phyloP scores from a whole-genome alignment of 2,888 invertebrate genomes.

The Clanis bilineata region DNA sequence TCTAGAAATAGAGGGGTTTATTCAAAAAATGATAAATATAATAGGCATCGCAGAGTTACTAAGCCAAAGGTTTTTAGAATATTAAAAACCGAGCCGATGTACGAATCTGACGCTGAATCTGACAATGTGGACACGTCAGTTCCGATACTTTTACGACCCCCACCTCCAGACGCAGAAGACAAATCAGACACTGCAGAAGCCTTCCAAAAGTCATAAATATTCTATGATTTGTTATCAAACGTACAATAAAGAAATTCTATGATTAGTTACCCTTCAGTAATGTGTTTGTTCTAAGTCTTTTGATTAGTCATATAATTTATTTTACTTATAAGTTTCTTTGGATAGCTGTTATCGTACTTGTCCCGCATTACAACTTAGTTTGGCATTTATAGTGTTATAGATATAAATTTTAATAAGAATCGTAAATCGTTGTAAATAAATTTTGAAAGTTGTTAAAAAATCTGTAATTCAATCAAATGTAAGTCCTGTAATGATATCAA shows the following conservation, averaged over 20 bases:
- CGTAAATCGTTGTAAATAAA: background rate
- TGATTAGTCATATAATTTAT: background rate
- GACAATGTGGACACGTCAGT: constrained; percentile 47
- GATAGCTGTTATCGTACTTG: background rate
- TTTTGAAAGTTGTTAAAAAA: background rate
- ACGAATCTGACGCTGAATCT: constrained; percentile 53
- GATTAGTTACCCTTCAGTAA: background rate
- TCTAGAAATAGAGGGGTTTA: constrained; percentile 45
- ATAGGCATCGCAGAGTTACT: constrained; percentile 53
- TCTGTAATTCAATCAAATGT: background rate
- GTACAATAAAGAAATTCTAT: background rate
- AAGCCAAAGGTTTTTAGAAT: constrained; percentile 58
- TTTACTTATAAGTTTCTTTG: background rate
- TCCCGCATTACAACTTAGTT: background rate
- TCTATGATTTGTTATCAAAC: background rate
- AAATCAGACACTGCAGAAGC: constrained; percentile 14
- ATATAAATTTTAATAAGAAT: background rate
- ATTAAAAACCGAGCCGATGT: constrained; percentile 63
- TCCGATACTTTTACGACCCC: constrained; percentile 56
- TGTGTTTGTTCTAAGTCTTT: constrained; percentile 3
- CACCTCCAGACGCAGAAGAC: constrained; percentile 31
- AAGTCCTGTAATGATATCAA: background rate
- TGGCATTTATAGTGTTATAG: constrained; percentile 6
- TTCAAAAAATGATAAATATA: constrained; percentile 52
- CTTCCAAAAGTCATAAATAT: background rate